Evolutionary conservation across 2,797 vertebrate species (phyloP), one percentile per base, ranked within the genome.

Genomic region (Adelosebastes latens): DNA sequence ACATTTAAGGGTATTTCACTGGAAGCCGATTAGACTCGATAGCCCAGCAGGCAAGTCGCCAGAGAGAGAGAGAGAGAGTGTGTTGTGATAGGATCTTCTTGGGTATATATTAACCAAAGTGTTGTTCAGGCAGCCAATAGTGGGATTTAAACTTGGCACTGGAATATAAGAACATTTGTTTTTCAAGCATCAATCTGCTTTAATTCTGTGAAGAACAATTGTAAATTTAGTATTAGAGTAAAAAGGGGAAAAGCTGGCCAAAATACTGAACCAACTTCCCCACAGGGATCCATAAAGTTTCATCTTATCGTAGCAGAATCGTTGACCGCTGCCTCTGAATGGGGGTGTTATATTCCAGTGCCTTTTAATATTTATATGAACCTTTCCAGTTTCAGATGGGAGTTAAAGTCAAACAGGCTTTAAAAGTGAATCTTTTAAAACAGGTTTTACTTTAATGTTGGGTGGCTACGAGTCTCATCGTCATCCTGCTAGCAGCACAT

Each of bases 21-120:
- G 77, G 88, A 92, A 88, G 87, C 85, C 31, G 83, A 94, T 93
- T 84, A 92, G 88, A 94, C 91, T 93, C 84, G 2, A 74, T 72
- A 60, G 85, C 91, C 85, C 83, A 88, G 86, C 86, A 72, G 82
- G 69, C 79, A 68, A 34, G 18, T 8, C 42, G 67, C 76, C 59
- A 75, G 18, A 60, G 6, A 49, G 12, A 56, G 13, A 14, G 49
- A 0, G 12, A 42, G 39, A 14, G 13, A 14, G 36, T 5, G 36
- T 11, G 73, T 2, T 83, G 24, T 36, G 78, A 83, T 63, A 66
- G 63, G 70, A 80, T 80, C 61, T 56, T 80, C 79, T 60, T 55
- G 8, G 60, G 24, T 75, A 72, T 75, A 74, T 80, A 86, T 87
- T 55, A 82, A 70, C 29, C 18, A 59, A 72, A 7, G 5, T 72